phyloP scores from a whole-genome alignment of 1,140 invertebrate species.

The Leptinotarsa defecta region DNA sequence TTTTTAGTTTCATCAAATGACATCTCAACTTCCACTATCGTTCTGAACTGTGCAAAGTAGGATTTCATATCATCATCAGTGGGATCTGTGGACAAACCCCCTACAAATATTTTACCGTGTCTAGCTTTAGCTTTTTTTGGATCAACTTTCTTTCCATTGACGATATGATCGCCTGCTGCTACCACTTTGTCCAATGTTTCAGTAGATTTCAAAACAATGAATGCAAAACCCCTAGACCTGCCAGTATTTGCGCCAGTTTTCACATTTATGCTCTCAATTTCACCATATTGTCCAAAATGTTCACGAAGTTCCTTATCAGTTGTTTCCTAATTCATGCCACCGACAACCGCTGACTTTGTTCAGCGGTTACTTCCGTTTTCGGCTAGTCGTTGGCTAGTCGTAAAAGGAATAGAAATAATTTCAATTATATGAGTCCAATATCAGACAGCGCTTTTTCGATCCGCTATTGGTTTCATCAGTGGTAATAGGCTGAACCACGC shows the following conservation, averaged over 20 bases:
- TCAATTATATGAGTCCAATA: no score
- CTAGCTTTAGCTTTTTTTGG: constrained; percentile 90
- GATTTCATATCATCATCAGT: constrained; percentile 88
- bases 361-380: constrained; percentile 62
- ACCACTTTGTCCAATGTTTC: constrained; percentile 88
- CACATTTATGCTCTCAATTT: constrained; percentile 88
- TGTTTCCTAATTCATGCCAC: constrained; percentile 96
- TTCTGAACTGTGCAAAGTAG: constrained; percentile 85
- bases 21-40: not conserved
- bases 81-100: constrained; percentile 83
- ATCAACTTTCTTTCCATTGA: constrained; percentile 90
- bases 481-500: no score
- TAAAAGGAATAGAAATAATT: no score
- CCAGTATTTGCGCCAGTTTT: constrained; percentile 88
- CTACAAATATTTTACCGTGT: constrained; percentile 91
- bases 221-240: constrained; percentile 86
- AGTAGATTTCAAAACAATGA: constrained; percentile 86
- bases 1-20: not conserved
- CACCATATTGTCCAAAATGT: constrained; percentile 69
- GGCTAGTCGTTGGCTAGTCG: no score
- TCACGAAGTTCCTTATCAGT: constrained; percentile 68
- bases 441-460: no score
- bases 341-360: constrained; percentile 69
- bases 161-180: constrained; percentile 80
- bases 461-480: no score